These are phyloP conservation scores for Drosophila sucinea DNA, from an alignment of 1,140 invertebrate genomes.

Conservation along the genomic window DNA sequence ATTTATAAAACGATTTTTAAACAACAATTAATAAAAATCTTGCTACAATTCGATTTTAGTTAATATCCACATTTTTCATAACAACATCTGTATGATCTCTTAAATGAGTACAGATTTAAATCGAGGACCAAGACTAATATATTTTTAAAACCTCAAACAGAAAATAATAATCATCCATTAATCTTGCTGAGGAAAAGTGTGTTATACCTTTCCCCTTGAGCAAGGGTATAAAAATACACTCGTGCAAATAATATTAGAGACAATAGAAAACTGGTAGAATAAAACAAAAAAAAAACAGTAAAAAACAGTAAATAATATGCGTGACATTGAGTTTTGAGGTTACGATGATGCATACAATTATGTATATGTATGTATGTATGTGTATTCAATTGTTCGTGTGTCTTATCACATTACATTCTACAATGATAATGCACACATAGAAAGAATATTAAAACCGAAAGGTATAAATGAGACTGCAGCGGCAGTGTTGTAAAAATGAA, in stretches of 20 bases:
- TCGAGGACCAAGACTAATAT: no score
- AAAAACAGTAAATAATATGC: slow-evolving; percentile 69
- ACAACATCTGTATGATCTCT: no score
- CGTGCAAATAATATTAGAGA: slow-evolving; percentile 53
- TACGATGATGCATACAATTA: slow-evolving; percentile 55
- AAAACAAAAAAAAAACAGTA: slow-evolving; percentile 34
- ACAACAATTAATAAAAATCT: no score
- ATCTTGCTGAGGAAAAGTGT: slow-evolving; percentile 61
- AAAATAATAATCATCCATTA: no score
- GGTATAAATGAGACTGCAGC: slow-evolving; percentile 33
- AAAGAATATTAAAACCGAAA: background rate
- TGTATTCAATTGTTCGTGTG: slow-evolving; percentile 57
- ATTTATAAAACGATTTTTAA: no score
- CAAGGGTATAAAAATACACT: slow-evolving; percentile 40
- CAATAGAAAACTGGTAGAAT: slow-evolving; percentile 37
- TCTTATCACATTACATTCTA: slow-evolving; percentile 19
- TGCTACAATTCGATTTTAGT: no score
- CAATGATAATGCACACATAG: slow-evolving; percentile 46
- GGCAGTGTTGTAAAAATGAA: slow-evolving; percentile 50
- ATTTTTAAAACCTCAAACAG: no score
- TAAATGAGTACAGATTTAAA: no score
- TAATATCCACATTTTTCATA: no score
- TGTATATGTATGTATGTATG: slow-evolving; percentile 39
- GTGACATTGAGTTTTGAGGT: slow-evolving; percentile 77
- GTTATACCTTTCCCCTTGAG: slow-evolving; percentile 34